phyloP scores from a whole-genome alignment of 2,888 invertebrate genomes.

The Drosophila trichaetosa region DNA sequence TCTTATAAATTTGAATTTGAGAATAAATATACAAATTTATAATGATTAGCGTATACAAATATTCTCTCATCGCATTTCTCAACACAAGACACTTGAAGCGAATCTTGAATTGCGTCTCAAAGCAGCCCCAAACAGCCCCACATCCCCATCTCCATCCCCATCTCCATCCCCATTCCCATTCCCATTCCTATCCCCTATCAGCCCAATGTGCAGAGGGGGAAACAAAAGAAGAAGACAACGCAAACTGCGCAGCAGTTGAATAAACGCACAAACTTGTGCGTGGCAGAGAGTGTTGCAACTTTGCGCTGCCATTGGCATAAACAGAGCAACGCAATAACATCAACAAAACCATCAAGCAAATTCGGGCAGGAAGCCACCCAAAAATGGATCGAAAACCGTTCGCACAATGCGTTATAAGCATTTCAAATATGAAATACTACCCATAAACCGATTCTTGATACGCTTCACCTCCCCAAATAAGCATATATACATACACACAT shows the following conservation, averaged over 20 bases:
- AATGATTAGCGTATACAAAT: neutral
- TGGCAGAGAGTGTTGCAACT: neutral
- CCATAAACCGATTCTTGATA: conserved; percentile 19
- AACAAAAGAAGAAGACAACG: neutral
- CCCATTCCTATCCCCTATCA: neutral
- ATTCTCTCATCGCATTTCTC: neutral
- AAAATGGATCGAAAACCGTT: conserved; percentile 6
- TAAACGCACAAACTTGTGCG: neutral
- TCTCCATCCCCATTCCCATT: no score
- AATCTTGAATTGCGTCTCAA: conserved; percentile 9
- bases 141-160: neutral
- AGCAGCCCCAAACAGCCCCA: neutral
- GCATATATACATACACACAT: neutral
- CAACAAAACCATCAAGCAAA: neutral
- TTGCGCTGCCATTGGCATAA: neutral
- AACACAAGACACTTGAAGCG: neutral
- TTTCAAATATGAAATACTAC: conserved; percentile 16
- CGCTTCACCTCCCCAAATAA: conserved; percentile 19
- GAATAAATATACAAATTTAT: neutral
- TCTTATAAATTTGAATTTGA: neutral
- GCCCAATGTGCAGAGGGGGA: neutral
- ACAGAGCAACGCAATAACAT: neutral
- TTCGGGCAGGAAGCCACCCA: conserved; percentile 8
- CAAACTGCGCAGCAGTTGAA: conserved; percentile 27
- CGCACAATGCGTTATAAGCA: conserved; percentile 36